Evolutionary conservation across 2,888 invertebrate genomes (phyloP), one percentile per base, ranked within the genome.

Genomic region (Eilema depressum): DNA sequence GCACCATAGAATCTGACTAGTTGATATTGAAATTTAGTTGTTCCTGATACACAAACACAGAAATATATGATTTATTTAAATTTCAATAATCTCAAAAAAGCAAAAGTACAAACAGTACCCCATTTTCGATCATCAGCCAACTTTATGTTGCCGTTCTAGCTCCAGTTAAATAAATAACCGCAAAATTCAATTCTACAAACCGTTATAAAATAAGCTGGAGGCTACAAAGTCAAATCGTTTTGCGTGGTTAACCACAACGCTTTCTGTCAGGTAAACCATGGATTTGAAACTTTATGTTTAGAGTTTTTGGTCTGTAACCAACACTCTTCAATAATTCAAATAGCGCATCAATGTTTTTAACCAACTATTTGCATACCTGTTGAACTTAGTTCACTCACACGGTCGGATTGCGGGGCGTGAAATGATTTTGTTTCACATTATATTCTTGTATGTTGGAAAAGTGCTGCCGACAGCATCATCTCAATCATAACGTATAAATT

Each of bases 101-200:
- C 66, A 70, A 77, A 66, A 66, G 69, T 71, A 63, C 69, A 70
- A 77, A 75, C 70, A 72, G 72, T 59, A 72, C 65, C 33, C 74
- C 74, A 77, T 80, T 78, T 82, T 83, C 79, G 79, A 79, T 77
- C 84, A 83, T 81, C 78, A 81, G 57, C 67, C 72, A 75, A 79
- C 73, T 86, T 88, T 82, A 84, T 83, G 85, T 82, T 82, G 83
- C 85, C 85, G 83, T 84, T 86, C 87, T 89, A 87, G 88, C 83
- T 87, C 85, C 84, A 92, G 91, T 91, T 92, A 93, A 92, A 95
- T 94, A 95, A 94, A 94, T 93, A 94, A 95, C 95, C 95, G 92
- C 95, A 95, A 88, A 95, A 94, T 95, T 95, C 95, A 95, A 95
- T 95, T 93, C 91, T 88, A 91, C 92, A 90, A 88, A 91, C 95